These are phyloP conservation scores for Oophaga sylvatica DNA, from an alignment of 2,797 vertebrate species.

Conservation along the genomic window DNA sequence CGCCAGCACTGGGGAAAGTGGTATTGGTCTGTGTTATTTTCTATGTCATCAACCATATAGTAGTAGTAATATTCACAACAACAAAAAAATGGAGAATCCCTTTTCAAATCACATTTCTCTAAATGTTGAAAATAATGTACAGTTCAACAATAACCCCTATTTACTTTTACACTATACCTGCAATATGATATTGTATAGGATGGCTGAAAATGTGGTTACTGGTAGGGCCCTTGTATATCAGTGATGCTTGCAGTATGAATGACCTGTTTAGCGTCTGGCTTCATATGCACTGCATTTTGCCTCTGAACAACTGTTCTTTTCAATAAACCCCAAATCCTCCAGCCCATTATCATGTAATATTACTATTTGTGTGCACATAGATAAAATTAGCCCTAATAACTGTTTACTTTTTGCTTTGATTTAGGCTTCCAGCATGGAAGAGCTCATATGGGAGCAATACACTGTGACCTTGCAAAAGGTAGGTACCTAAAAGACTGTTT, in stretches of 20 bases:
- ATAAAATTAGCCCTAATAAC: conserved; percentile 19
- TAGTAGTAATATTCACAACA: too few relatives aligned
- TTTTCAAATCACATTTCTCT: too few relatives aligned
- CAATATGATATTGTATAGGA: background rate
- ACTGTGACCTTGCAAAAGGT: conserved; percentile 93
- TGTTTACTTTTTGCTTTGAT: conserved; percentile 20
- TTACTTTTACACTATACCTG: too few relatives aligned
- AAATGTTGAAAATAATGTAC: too few relatives aligned
- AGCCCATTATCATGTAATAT: background rate
- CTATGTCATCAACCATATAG: too few relatives aligned
- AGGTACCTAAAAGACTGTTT: conserved; percentile 64
- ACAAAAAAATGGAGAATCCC: too few relatives aligned
- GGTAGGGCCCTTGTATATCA: background rate
- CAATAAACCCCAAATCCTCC: background rate
- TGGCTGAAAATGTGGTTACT: background rate
- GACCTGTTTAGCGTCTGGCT: background rate
- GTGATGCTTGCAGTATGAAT: too few relatives aligned
- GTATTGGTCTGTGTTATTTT: too few relatives aligned
- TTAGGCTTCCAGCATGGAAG: conserved; percentile 90
- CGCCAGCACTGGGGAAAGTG: too few relatives aligned
- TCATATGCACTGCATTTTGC: background rate
- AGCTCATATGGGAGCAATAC: conserved; percentile 93
- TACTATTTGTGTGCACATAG: background rate
- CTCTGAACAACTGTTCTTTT: background rate
- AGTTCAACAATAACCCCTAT: too few relatives aligned